Conservation (phyloP, 2,113 vertebrate genomes). For the Campylomormyrus numenius region DNA sequence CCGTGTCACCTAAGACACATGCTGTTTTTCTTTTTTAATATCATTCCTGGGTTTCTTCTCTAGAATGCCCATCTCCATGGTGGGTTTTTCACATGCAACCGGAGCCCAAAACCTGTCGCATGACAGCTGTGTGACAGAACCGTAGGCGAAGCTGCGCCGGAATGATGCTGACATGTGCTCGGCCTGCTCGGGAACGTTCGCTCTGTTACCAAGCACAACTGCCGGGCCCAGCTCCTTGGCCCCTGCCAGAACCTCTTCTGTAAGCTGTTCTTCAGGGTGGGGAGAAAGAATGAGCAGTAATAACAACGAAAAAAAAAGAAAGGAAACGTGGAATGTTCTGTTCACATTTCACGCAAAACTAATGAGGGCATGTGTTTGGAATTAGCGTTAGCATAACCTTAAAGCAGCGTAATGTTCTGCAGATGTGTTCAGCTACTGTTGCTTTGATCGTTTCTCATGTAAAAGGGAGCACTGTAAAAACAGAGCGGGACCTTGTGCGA, state of each 20-base stretch:
- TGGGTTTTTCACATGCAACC: not conserved
- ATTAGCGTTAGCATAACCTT: conserved; percentile 40
- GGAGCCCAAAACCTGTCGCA: conserved; percentile 2
- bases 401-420: conserved; percentile 46
- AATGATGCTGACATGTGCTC: conserved; percentile 33
- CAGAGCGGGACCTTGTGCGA: not conserved
- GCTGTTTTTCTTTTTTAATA: not conserved
- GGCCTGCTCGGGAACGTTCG: conserved; percentile 25
- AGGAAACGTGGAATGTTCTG: not conserved
- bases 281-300: not conserved
- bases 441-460: conserved; percentile 29
- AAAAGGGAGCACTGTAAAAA: conserved; percentile 16
- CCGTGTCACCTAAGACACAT: not conserved
- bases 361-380: conserved; percentile 50
- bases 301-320: not conserved
- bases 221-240: conserved; percentile 37
- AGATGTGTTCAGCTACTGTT: conserved; percentile 40
- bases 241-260: conserved; percentile 23
- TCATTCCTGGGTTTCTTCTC: conserved; percentile 15
- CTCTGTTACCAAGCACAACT: conserved; percentile 34
- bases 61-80: not conserved
- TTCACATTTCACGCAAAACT: conserved; percentile 43
- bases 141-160: conserved; percentile 27
- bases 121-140: conserved; percentile 32
- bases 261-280: not conserved